Percentiles rank a stretch among this genome's conserved stretches.
Conservation (phyloP, 2,797 vertebrate species). For the Buphagus erythrorhynchus region DNA sequence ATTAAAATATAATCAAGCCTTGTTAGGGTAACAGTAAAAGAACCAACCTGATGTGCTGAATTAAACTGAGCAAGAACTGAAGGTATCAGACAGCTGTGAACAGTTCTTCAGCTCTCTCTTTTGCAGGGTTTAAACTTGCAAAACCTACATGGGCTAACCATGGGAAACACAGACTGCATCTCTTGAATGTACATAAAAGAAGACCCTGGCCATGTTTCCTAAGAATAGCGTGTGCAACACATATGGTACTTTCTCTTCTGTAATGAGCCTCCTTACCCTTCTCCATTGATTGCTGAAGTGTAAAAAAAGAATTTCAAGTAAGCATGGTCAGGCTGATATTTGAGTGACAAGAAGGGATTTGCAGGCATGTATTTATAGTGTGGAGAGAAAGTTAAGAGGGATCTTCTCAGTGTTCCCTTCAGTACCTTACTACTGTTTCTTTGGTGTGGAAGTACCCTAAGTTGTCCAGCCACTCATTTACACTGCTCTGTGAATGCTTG, state of each 20-base stretch:
- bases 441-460: background rate
- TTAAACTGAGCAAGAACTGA: background rate
- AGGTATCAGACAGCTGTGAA: background rate
- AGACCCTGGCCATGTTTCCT: background rate
- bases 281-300: background rate
- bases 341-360: background rate
- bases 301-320: background rate
- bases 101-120: background rate
- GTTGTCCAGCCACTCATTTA: background rate
- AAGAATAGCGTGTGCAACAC: background rate
- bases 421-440: background rate
- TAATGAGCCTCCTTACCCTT: background rate
- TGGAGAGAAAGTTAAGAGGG: background rate
- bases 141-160: background rate
- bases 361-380: background rate
- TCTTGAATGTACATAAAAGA: background rate
- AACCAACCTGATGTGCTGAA: background rate
- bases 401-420: background rate
- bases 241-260: background rate
- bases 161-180: background rate
- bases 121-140: background rate
- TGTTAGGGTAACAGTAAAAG: background rate
- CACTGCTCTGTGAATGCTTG: background rate
- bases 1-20: constrained; percentile 38
- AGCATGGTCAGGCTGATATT: background rate